Evolutionary conservation across 2,888 invertebrate genomes (phyloP).

Genomic region (Chydorus sphaericus): DNA sequence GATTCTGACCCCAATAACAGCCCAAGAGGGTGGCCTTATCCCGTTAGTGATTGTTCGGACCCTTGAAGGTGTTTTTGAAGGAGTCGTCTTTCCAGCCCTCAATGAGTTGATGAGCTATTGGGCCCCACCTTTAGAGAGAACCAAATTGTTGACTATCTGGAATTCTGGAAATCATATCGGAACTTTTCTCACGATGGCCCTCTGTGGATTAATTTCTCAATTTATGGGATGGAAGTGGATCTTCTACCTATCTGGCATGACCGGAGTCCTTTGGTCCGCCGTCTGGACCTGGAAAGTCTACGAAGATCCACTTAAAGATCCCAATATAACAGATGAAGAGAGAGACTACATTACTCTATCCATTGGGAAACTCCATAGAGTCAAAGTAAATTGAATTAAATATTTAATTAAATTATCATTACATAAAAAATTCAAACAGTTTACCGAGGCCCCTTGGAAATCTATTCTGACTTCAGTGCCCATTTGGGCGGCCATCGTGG

Average conservation of each 20-base stretch:
- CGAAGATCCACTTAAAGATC: constrained; percentile 59
- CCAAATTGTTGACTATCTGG: constrained; percentile 61
- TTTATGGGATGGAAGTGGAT: constrained; percentile 64
- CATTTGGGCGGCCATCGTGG: constrained; percentile 68
- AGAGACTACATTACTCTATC: constrained; percentile 52
- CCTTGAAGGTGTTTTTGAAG: constrained; percentile 66
- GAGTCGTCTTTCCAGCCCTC: constrained; percentile 61
- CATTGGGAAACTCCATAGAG: too few relatives aligned
- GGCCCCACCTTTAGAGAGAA: constrained; percentile 65
- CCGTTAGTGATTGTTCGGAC: constrained; percentile 56
- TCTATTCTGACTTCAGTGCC: constrained; percentile 56
- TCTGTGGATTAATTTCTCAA: constrained; percentile 55
- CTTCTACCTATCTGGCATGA: constrained; percentile 51
- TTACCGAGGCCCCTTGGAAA: too few relatives aligned
- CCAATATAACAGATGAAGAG: constrained; percentile 53
- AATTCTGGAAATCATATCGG: constrained; percentile 77
- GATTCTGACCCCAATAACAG: constrained; percentile 61
- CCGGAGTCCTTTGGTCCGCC: constrained; percentile 29
- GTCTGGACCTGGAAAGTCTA: constrained; percentile 18
- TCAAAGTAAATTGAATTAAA: too few relatives aligned
- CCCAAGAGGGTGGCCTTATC: constrained; percentile 51
- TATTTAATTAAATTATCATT: too few relatives aligned
- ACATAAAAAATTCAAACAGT: too few relatives aligned
- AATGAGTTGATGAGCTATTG: constrained; percentile 72
- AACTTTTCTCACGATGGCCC: constrained; percentile 66